Conservation (phyloP, 2,888 invertebrate species). For the Lapara coniferarum region DNA sequence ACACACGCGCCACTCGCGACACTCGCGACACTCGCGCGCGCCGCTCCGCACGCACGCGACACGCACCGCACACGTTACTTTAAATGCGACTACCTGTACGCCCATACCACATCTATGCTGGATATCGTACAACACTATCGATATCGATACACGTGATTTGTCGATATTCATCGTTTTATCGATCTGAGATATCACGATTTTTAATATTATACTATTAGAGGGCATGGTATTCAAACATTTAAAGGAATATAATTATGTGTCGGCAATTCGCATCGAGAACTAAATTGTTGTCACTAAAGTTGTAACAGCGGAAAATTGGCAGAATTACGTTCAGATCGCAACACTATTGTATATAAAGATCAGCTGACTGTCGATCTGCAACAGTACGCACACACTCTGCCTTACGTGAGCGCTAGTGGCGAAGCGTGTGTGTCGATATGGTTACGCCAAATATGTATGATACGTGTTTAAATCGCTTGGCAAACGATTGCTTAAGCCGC, state of each 20-base stretch:
- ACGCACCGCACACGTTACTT: no score
- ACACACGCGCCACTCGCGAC: conserved; percentile 28
- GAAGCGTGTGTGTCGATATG: conserved; percentile 32
- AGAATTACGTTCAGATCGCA: conserved; percentile 13
- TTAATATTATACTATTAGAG: background rate
- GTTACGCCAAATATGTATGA: conserved; percentile 38
- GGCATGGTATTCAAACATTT: conserved; percentile 2
- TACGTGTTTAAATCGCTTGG: conserved; percentile 38
- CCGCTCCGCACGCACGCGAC: background rate
- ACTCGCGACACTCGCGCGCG: background rate
- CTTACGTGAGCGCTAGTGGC: conserved; percentile 35
- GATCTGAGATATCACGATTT: background rate
- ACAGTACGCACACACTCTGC: conserved; percentile 49
- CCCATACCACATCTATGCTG: background rate
- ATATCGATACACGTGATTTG: no score
- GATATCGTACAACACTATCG: background rate
- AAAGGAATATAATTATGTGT: background rate
- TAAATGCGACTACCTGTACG: background rate
- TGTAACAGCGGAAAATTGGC: background rate
- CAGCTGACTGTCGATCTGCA: conserved; percentile 33
- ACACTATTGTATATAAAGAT: conserved; percentile 45
- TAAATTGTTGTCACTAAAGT: background rate
- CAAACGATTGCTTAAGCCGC: conserved; percentile 40
- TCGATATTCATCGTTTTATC: background rate
- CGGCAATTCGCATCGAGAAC: background rate